Evolutionary conservation across 2,797 vertebrate species (phyloP).

Genomic region (Nannoperca australis): DNA sequence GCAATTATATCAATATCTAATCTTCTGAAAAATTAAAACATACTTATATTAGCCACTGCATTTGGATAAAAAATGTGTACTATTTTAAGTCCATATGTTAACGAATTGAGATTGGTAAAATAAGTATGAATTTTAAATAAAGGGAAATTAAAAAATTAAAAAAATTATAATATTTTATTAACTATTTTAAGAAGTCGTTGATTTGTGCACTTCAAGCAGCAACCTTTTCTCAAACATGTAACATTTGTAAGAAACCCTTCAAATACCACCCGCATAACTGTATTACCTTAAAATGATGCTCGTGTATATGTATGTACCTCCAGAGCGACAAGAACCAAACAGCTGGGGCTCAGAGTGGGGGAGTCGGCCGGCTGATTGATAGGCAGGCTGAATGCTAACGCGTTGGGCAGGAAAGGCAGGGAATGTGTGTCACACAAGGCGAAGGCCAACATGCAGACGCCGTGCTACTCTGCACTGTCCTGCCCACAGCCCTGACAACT

Average conservation of each 20-base stretch:
- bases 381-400: constrained; percentile 45
- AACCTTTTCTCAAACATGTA: neutral
- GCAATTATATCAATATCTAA: neutral
- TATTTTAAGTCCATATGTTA: neutral
- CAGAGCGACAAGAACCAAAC: constrained; percentile 45
- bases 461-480: constrained; percentile 38
- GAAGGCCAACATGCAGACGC: constrained; percentile 62
- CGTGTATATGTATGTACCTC: constrained; percentile 35
- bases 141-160: neutral
- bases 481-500: constrained; percentile 67
- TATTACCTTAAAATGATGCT: constrained; percentile 48
- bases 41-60: neutral
- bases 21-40: neutral
- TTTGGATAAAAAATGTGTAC: neutral
- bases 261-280: neutral
- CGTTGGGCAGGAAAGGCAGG: constrained; percentile 48
- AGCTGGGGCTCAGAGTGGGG: constrained; percentile 51
- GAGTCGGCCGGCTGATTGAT: constrained; percentile 47
- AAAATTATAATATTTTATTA: neutral
- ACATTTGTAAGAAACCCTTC: constrained; percentile 21
- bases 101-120: neutral
- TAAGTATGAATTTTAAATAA: neutral
- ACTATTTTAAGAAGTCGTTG: neutral
- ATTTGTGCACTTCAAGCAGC: no score
- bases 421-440: constrained; percentile 55